Evolutionary conservation across 2,113 vertebrate species (phyloP).

Genomic region (Hypocryptadius cinnamomeus): DNA sequence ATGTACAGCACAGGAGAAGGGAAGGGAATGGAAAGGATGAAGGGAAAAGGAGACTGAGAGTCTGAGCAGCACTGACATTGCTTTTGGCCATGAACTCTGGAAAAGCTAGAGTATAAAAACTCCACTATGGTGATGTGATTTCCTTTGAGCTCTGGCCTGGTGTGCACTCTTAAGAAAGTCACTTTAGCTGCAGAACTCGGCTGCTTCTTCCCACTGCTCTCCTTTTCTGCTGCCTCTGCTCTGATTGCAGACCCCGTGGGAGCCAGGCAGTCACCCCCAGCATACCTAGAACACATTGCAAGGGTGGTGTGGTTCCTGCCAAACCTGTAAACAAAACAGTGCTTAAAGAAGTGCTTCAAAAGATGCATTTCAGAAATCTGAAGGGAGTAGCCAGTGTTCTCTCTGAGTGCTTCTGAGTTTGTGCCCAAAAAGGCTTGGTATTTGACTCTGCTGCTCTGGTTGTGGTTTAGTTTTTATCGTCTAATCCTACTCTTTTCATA

Average conservation of each 20-base stretch:
- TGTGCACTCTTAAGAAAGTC: background rate
- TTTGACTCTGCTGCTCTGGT: background rate
- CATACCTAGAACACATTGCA: background rate
- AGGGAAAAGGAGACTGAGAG: background rate
- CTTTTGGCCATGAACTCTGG: background rate
- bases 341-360: background rate
- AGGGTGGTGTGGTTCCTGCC: background rate
- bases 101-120: background rate
- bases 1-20: background rate
- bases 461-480: background rate
- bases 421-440: background rate
- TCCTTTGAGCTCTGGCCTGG: background rate
- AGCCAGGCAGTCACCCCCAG: rapidly evolving
- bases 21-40: background rate
- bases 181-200: background rate
- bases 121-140: background rate
- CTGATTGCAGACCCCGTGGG: rapidly evolving
- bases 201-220: background rate
- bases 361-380: background rate
- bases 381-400: background rate
- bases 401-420: background rate
- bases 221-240: background rate
- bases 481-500: background rate
- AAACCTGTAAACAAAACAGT: background rate
- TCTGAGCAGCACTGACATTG: background rate